A percentile compares a stretch with the other conserved stretches of the same genome.
Evolutionary conservation across 2,888 invertebrate genomes (phyloP).

Genomic region (Labia minor): DNA sequence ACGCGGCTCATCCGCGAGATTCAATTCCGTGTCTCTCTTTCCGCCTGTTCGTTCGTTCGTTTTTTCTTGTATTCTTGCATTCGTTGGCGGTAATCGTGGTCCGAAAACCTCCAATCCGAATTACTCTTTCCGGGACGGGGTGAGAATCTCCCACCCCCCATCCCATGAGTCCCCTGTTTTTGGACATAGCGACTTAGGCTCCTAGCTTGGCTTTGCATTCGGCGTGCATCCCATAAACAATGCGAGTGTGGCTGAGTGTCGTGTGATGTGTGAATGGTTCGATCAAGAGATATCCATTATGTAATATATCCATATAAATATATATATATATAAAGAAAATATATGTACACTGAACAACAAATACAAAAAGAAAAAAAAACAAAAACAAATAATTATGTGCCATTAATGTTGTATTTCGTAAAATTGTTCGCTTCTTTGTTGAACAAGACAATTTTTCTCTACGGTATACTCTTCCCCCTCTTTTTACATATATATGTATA

Average conservation of each 20-base stretch:
- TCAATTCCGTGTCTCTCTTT: too few relatives aligned
- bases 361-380: background rate
- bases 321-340: background rate
- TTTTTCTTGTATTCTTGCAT: too few relatives aligned
- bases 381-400: background rate
- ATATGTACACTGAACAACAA: background rate
- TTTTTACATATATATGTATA: background rate
- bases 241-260: background rate
- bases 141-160: background rate
- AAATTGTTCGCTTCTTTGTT: background rate
- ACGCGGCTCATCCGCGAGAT: too few relatives aligned
- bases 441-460: background rate
- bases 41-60: too few relatives aligned
- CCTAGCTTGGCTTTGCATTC: slow-evolving; percentile 4
- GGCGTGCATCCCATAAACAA: background rate
- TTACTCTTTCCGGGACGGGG: background rate
- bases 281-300: background rate
- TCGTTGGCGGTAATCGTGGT: background rate
- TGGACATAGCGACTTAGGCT: background rate
- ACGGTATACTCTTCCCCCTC: background rate
- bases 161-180: background rate
- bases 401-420: slow-evolving; percentile 4
- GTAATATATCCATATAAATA: background rate
- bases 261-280: background rate
- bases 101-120: background rate